phyloP scores from a whole-genome alignment of 2,888 invertebrate genomes.

The Nipponacmea schrenckii region DNA sequence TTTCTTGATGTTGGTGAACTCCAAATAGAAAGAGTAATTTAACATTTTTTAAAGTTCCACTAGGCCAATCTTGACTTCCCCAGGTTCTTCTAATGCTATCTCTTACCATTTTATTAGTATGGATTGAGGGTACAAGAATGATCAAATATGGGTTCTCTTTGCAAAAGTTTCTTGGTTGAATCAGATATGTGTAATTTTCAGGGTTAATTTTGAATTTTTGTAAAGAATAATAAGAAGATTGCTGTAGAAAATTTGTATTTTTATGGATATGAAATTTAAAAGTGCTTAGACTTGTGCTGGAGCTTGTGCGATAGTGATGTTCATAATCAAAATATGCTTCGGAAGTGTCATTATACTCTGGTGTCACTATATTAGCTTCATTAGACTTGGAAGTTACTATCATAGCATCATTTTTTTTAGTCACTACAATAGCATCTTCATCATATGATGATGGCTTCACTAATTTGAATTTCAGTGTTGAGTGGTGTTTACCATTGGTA shows the following conservation, averaged over 20 bases:
- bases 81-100: not conserved
- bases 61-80: not conserved
- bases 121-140: not conserved
- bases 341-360: no score
- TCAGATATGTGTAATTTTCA: not conserved
- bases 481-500: no score
- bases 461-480: no score
- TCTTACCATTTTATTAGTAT: not conserved
- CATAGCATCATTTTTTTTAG: no score
- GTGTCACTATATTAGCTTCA: no score
- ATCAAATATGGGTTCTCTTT: not conserved
- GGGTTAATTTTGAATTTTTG: not conserved
- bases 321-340: no score
- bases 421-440: no score
- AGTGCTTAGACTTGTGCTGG: no score
- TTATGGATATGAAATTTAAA: not conserved
- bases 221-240: not conserved
- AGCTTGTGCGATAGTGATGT: no score
- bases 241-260: not conserved
- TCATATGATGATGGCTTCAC: no score
- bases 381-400: no score
- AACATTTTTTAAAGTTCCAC: not conserved
- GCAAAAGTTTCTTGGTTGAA: not conserved
- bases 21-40: not conserved
- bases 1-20: not conserved